Base-by-base conservation (phyloP, 2,888 invertebrate species). In the Drosophila tanythrix region DNA sequence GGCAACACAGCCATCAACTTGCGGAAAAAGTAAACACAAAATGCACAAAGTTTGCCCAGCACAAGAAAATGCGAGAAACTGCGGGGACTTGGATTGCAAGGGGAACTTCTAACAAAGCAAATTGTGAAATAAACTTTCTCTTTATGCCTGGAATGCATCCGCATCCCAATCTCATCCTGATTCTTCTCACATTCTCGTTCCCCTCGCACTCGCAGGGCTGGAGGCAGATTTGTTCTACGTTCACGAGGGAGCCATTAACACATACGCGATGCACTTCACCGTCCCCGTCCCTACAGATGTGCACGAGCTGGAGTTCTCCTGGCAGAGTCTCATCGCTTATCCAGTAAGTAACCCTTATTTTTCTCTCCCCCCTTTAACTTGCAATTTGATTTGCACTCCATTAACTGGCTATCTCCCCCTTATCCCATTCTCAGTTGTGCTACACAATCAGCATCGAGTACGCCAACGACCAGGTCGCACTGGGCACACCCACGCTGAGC, bases 161-260 rank as follows among this genome's bases (percentile, higher is more conserved):
- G 70, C 46, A 48, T 55, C 25, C 51, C 56, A 18, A 70, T 65
- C 69, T 66, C 27, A 27, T 40, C 11, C 50, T 57, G 21, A 53
- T 50, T 46, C 40, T 60, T 10, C n/a, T 35, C 29, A 38, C 38
- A 56, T 43, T 56, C 40, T 36, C 57, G 35, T 40, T 64, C 40
- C 5, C 35, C 36, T 67, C 21, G 6, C 57, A 21, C 8, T 56
- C 10, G 25, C 94, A 96, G 96, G 96, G 86, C 93, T 96, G 85
- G 95, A 96, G 84, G 96, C 96, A n/a, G 96, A 96, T 92, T 92
- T 97, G 81, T 97, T 95, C 93, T 97, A 97, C 92, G 97, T 98
- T 18, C 94, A 96, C 74, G 96, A 97, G 90, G 97, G 97, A 35
- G 95, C 96, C 70, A 96, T 97, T 83, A 98, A 97, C 94, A 95